Evolutionary conservation across 2,113 vertebrate genomes (phyloP).

Genomic region (western clawed frog (Xenopus tropicalis)): UCB_Xtro_10.0 CM004444.2:156988001-156988500

Average conservation of each 20-base stretch:
- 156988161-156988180: constrained; percentile 76
- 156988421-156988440: constrained; percentile 73
- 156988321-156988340: constrained; percentile 93
- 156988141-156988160: background rate
- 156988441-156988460: constrained; percentile 84
- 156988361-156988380: constrained; percentile 87
- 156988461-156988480: constrained; percentile 82
- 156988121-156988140: background rate
- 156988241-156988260: constrained; percentile 77
- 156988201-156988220: constrained; percentile 88
- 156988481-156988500: constrained; percentile 74
- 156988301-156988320: constrained; percentile 84
- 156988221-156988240: constrained; percentile 91
- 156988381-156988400: constrained; percentile 93
- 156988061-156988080: no score
- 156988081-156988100: background rate
- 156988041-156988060: no score
- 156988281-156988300: constrained; percentile 76
- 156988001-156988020: no score
- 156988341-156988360: constrained; percentile 93
- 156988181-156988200: constrained; percentile 88
- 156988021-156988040: no score
- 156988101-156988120: background rate
- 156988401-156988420: constrained; percentile 70
- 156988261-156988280: constrained; percentile 89